A percentile compares a stretch with the other conserved stretches of the same genome.
phyloP scores from a whole-genome alignment of 2,113 vertebrate species.

The Labrus mixtus region DNA sequence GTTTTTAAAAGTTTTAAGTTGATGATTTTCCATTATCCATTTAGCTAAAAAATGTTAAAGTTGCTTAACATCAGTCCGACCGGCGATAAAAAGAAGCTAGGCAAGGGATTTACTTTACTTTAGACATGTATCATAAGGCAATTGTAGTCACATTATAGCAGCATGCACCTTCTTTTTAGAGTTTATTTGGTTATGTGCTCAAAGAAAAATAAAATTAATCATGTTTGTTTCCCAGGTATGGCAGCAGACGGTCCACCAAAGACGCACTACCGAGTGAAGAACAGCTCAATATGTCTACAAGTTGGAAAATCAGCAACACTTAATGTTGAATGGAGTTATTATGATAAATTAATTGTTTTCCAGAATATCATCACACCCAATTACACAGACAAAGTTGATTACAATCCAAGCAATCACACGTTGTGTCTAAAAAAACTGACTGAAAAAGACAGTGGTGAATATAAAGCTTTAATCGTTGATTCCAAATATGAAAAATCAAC shows the following conservation, averaged over 20 bases:
- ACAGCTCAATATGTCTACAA: constrained; percentile 48
- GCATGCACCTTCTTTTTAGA: not conserved
- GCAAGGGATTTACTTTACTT: too few relatives aligned
- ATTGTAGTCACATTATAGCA: not conserved
- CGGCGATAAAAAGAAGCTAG: too few relatives aligned
- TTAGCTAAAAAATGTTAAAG: too few relatives aligned
- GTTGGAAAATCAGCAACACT: fast-evolving
- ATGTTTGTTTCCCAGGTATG: constrained; percentile 15
- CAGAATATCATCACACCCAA: fast-evolving
- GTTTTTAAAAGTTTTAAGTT: too few relatives aligned
- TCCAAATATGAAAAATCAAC: fast-evolving
- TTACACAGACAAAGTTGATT: fast-evolving
- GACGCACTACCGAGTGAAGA: not conserved
- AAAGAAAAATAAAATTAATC: too few relatives aligned
- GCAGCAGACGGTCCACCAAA: fast-evolving
- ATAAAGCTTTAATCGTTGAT: fast-evolving
- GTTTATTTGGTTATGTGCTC: not conserved
- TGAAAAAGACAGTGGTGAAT: constrained; percentile 43
- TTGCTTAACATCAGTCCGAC: too few relatives aligned
- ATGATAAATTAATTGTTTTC: fast-evolving
- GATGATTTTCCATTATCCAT: too few relatives aligned
- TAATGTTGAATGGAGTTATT: too few relatives aligned
- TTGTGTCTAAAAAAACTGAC: constrained; percentile 53
- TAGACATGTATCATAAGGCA: not conserved
- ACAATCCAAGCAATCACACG: fast-evolving